phyloP scores from a whole-genome alignment of 2,113 vertebrate species.

The Addax nasomaculatus region DNA sequence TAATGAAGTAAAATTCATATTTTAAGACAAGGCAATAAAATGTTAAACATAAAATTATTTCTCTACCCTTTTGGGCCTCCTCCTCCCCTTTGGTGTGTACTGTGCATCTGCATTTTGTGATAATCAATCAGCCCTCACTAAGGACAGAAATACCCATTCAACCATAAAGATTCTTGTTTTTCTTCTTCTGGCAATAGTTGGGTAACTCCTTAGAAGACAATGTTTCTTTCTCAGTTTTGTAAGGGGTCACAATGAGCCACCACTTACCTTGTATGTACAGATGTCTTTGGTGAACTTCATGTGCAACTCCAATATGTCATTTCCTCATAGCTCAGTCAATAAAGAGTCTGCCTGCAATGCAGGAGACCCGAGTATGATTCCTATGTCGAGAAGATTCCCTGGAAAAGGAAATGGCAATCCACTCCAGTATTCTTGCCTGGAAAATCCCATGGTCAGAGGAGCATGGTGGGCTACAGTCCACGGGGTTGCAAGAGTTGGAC shows the following conservation, averaged over 20 bases:
- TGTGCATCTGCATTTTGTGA: not conserved
- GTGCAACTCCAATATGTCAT: not conserved
- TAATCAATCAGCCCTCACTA: not conserved
- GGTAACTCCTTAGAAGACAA: not conserved
- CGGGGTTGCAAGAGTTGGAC: accelerated
- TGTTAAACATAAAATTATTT: not conserved
- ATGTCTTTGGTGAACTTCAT: not conserved
- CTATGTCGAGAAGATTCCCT: not conserved
- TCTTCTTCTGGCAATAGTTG: not conserved
- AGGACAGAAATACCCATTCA: not conserved
- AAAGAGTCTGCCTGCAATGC: not conserved
- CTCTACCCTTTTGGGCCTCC: not conserved
- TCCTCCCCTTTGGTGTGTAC: not conserved
- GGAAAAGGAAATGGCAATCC: not conserved
- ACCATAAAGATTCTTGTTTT: not conserved
- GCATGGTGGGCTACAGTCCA: not conserved
- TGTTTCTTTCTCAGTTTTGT: not conserved
- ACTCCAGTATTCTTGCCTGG: not conserved
- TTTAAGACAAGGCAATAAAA: not conserved
- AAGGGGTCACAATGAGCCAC: not conserved
- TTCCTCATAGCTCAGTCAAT: not conserved
- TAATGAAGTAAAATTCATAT: not conserved
- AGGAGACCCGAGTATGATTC: accelerated
- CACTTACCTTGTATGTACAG: not conserved
- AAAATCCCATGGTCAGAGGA: not conserved